Base-by-base conservation (phyloP, 2,113 vertebrate genomes). In the Gobius niger region DNA sequence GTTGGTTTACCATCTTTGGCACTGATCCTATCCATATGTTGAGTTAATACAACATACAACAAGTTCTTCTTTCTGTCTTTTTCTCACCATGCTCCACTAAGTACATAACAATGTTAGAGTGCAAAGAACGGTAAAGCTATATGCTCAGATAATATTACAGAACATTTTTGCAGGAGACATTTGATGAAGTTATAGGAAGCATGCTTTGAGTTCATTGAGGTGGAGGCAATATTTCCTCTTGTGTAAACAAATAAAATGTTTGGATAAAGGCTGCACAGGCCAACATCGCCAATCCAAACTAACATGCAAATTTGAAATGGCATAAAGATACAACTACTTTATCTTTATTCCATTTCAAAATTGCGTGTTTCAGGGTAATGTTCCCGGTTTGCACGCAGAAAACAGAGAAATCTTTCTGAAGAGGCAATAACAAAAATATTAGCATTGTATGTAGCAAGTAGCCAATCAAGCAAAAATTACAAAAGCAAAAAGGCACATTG, bases 101-200 rank as follows among this genome's bases (percentile, higher is more conserved):
- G 51, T 19, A 9, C 16, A 53, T 9, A 18, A 52, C 16, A 51
- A n/a, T 16, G 8, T 13, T 9, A 16, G n/a, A 16, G 50, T 3
- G 50, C 18, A 18, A 7, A 59, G 56, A 5, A 9, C 41, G 12
- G 34, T 59, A 42, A 59, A n/a, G 56, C 40, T 42, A 59, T 41
- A 59, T 15, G 7, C 34, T 59, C 56, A 41, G 57, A 60, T 60
- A 60, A 42, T 60, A 7, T 60, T 44, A 42, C 57, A 60, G 57
- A 41, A 44, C 40, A 60, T 60, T 15, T 59, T 42, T 60, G 57
- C 34, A 15, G 34, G 40, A 42, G 56, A 42, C 34, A 60, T 60
- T 44, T 60, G 57, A 60, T 13, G 2, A 60, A 42, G 34, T 60
- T n/a, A 60, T 41, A 42, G 14, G 34, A 60, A 42, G 40, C 1